Base-by-base conservation (phyloP, 2,888 invertebrate species). In the Dascillus cervinus region DNA sequence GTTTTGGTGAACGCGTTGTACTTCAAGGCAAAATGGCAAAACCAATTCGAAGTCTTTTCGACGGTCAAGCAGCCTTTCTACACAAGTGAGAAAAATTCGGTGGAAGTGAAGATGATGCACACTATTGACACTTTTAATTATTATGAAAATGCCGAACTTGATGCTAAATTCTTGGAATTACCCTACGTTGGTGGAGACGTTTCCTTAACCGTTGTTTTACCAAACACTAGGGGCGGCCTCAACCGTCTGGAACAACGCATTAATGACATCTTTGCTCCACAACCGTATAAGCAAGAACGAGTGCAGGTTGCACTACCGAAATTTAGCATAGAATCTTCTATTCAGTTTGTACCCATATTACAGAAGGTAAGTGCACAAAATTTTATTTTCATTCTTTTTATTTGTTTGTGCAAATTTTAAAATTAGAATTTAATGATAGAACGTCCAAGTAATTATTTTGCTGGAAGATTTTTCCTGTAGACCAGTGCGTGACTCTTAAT, bases 311-410 rank as follows among this genome's bases (percentile, higher is more conserved):
- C 26, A n/a, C 29, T 50, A 13, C 51, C 51, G 1, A 47, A 43
- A 30, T 50, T 51, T 29, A 39, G 42, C 5, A 45, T 44, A 24
- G 47, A 46, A 30, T 32, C 36, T 2, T 28, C 32, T 4, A 38
- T 43, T 11, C 67, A 81, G 39, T 64, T 86, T 13, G 66, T 65
- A 9, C 56, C 64, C 0, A 49, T 73, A 8, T 57, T 85, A 26
- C 58, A 68, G 10, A 70, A 77, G 66, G 84, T 84, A 29, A 34
- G 34, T 29, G 3, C 13, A 3, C 11, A 4, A 8, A 9, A 3
- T 27, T 13, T 3, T 13, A 17, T 6, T 26, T 8, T 26, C 10
- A 13, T 26, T 26, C 9, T 10, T 2, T 22, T 4, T 11, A 4
- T n/a, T 22, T 3, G n/a, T 13, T 22, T 4, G 2, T 13, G n/a